Evolutionary conservation across 2,888 invertebrate species (phyloP).

Genomic region (Oxystoma pomonae): DNA sequence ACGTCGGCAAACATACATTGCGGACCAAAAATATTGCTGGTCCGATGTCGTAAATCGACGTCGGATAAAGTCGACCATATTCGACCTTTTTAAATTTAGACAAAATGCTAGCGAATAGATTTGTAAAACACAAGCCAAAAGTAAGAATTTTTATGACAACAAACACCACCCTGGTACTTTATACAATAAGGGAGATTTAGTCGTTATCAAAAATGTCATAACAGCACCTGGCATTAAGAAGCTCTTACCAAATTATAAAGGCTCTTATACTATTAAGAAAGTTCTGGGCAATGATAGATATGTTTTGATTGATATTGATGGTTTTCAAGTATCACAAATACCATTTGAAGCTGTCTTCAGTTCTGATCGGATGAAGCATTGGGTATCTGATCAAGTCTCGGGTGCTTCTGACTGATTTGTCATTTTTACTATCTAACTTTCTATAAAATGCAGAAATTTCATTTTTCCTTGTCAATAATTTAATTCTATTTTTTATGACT

Average conservation of each 20-base stretch:
- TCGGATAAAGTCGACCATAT: no score
- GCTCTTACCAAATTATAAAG: slow-evolving; percentile 27
- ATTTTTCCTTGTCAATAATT: no score
- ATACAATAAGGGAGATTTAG: slow-evolving; percentile 27
- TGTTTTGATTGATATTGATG: slow-evolving; percentile 26
- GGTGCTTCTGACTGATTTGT: no score
- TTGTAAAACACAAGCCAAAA: slow-evolving; percentile 26
- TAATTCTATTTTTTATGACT: no score
- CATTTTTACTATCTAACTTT: no score
- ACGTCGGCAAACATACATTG: no score
- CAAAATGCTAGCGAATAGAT: slow-evolving; percentile 25
- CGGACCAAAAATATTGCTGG: no score
- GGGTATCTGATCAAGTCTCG: slow-evolving; percentile 15
- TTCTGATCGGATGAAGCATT: slow-evolving; percentile 23
- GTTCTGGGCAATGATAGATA: slow-evolving; percentile 26
- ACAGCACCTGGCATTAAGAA: slow-evolving; percentile 28
- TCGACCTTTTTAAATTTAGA: no score
- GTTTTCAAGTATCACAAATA: slow-evolving; percentile 26
- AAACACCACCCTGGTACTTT: slow-evolving; percentile 26
- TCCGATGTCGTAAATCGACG: no score
- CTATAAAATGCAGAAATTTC: no score
- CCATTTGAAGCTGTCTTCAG: slow-evolving; percentile 17
- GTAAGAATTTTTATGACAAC: slow-evolving; percentile 30
- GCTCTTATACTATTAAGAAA: slow-evolving; percentile 24
- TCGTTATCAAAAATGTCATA: slow-evolving; percentile 26